Evolutionary conservation across 2,888 invertebrate genomes (phyloP).

Genomic region (Rhaphigaster nebulosa): DNA sequence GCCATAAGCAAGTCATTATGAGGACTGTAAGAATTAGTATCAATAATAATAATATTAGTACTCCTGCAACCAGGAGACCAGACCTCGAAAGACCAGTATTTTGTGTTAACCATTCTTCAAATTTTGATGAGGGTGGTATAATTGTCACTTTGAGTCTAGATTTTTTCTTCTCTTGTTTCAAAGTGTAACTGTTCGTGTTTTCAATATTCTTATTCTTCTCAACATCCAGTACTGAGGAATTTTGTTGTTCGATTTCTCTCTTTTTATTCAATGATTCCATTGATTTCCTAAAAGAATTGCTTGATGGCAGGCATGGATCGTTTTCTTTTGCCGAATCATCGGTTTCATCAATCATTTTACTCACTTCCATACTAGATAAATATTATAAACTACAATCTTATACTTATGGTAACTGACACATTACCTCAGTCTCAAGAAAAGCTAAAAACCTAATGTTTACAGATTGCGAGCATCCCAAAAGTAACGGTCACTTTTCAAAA

Average conservation of each 20-base stretch:
- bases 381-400: background rate
- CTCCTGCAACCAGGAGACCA: constrained; percentile 64
- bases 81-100: constrained; percentile 66
- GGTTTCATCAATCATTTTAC: constrained; percentile 58
- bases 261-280: constrained; percentile 61
- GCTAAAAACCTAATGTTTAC: background rate
- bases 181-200: constrained; percentile 51
- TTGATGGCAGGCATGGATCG: constrained; percentile 59
- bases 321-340: constrained; percentile 62
- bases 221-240: constrained; percentile 56
- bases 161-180: constrained; percentile 58
- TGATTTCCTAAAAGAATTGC: constrained; percentile 58
- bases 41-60: constrained; percentile 67
- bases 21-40: constrained; percentile 70
- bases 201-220: constrained; percentile 61
- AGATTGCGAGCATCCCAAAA: background rate
- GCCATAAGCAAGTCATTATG: constrained; percentile 70
- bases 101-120: constrained; percentile 64
- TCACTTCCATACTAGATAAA: background rate
- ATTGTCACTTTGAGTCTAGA: constrained; percentile 61
- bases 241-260: constrained; percentile 54
- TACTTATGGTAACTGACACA: background rate
- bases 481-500: constrained; percentile 25
- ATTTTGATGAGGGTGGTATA: constrained; percentile 62
- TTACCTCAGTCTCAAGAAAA: background rate